A percentile compares a stretch with the other conserved stretches of the same genome.
These are phyloP conservation scores for Stomatorhinus ivindoensis DNA, from an alignment of 2,113 vertebrate genomes.

Conservation along the genomic window DNA sequence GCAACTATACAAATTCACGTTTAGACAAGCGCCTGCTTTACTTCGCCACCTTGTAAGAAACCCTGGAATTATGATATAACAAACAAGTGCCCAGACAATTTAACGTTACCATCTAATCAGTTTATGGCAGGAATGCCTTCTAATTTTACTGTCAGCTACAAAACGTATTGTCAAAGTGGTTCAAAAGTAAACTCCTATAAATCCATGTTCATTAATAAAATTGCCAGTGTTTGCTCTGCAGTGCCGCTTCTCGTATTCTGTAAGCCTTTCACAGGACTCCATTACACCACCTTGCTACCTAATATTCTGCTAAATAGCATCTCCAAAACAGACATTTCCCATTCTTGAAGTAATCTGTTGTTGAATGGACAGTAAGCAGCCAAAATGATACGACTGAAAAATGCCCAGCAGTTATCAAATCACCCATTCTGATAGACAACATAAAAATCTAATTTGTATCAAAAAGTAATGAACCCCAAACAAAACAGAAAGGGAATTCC, in stretches of 20 bases:
- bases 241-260: background rate
- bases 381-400: background rate
- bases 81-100: background rate
- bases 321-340: background rate
- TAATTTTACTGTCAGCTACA: background rate
- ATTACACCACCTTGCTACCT: background rate
- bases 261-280: background rate
- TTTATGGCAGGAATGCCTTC: background rate
- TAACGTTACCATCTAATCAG: background rate
- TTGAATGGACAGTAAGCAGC: background rate
- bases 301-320: background rate
- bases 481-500: background rate
- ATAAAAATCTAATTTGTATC: background rate
- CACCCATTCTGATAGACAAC: background rate
- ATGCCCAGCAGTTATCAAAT: background rate
- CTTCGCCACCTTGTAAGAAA: background rate
- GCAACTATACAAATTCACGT: background rate
- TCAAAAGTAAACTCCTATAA: background rate
- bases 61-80: background rate
- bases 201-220: background rate
- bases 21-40: background rate
- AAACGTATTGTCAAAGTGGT: background rate
- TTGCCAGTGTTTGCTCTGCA: background rate
- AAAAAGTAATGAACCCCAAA: background rate
- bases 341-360: background rate